Conservation (phyloP, 2,888 invertebrate species). For the Lamellibrachia columna region DNA sequence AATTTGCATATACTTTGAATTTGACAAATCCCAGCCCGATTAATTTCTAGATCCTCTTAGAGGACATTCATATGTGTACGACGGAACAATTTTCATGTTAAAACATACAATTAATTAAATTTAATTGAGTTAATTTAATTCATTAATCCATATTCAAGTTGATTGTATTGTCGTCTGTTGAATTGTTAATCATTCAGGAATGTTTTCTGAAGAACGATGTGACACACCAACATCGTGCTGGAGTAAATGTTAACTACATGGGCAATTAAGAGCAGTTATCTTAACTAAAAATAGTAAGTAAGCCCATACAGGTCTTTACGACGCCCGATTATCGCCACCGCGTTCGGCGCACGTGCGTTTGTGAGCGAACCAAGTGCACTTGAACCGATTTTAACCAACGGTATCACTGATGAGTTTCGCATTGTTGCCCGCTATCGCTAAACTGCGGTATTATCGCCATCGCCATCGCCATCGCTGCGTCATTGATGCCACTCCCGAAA, state of each 20-base stretch:
- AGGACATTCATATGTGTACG: too few species aligned
- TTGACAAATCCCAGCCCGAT: too few species aligned
- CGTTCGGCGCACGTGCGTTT: not conserved
- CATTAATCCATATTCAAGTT: too few species aligned
- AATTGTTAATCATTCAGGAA: too few species aligned
- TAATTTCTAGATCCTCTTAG: too few species aligned
- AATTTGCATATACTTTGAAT: too few species aligned
- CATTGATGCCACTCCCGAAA: not conserved
- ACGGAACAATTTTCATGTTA: too few species aligned
- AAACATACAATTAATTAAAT: too few species aligned
- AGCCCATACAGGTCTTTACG: not conserved
- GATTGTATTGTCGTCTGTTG: too few species aligned
- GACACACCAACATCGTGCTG: not conserved
- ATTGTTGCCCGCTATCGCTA: not conserved
- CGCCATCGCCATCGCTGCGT: not conserved
- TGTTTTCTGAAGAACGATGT: too few species aligned
- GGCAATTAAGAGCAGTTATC: not conserved
- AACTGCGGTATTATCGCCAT: not conserved
- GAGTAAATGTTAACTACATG: not conserved
- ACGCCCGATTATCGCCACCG: not conserved
- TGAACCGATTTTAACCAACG: not conserved
- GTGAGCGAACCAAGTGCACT: not conserved
- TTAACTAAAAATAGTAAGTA: not conserved
- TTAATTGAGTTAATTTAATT: too few species aligned
- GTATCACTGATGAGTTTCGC: not conserved